Base-by-base conservation (phyloP, 2,113 vertebrate species). In the Epinephelus lanceolatus region DNA sequence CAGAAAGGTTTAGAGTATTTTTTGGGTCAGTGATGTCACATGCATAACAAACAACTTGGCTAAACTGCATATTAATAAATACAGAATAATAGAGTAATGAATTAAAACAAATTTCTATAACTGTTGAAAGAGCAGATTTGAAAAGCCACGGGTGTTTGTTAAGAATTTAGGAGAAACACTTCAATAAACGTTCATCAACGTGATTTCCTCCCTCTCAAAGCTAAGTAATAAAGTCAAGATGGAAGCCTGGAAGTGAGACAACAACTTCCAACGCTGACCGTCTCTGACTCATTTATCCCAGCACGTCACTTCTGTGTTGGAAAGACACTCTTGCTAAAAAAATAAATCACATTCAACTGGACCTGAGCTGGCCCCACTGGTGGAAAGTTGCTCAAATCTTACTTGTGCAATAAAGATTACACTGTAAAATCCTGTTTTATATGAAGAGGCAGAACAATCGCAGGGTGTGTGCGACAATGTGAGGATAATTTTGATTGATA, bases 221-320 rank as follows among this genome's bases (percentile, higher is more conserved):
- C 60, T n/a, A 1, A 18, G 21, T 80, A 89, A 85, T 76, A 70
- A 60, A 76, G 52, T 85, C 85, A 87, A 87, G 75, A 82, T 87
- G 81, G 55, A 68, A 40, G 71, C 18, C 47, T 78, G 78, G 81
- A 75, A 68, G 56, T 47, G 17, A 59, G 70, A 71, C 70, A 51
- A 65, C 40, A 18, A 37, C 66, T 47, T 63, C 17, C 12, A 37
- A 37, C 49, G 1, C n/a, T 4, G 21, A 59, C 62, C 8, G 71
- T 76, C 37, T 76, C 51, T 80, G 84, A 76, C 74, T 89, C 76
- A 80, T 52, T 68, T 6, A 75, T 81, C 77, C 63, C 63, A 0
- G 40, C 56, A n/a, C 19, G 69, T 71, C 62, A 70, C 62, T 33
- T 71, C 40, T 60, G 52, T 59, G 72, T 14, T 15, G 40, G 59